Evolutionary conservation across 2,113 vertebrate genomes (phyloP), one percentile per base, ranked within the genome.

Genomic region (Tricholaema leucomelas): DNA sequence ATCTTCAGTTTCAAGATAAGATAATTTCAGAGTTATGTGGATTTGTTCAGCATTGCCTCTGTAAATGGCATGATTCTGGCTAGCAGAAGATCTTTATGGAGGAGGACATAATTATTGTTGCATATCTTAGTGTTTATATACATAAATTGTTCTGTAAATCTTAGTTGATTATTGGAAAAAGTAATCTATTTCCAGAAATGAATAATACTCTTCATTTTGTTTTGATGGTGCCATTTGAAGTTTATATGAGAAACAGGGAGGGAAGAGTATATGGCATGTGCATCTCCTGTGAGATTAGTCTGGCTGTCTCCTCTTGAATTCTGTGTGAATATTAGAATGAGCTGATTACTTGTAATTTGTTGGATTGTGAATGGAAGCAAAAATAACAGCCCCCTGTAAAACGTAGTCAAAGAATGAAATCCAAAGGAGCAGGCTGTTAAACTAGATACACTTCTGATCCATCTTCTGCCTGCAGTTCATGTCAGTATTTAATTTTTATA

Each of bases 1-100:
- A 7, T 65, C 8, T 60, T 89, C 8, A 4, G 78, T 88, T 46
- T 66, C 5, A n/a, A 16, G 8, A 36, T 12, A 50, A 63, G 54
- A 5, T 24, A 36, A 63, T 13, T 66, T 48, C 27, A 55, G n/a
- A 20, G 74, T 71, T 10, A 10, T 0, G 0, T 61, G 44, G 4
- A 11, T 61, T 94, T 85, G 8, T 76, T 66, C 10, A 58, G 27
- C 5, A 10, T 36, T 55, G 31, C 38, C 8, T 81, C 54, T 77
- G 12, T 54, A 38, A 71, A 23, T n/a, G 5, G 4, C 2, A 3
- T 16, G 31, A 21, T 63, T 90, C 77, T 46, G 2, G 1, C 11
- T 24, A 8, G 36, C 2, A 7, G 2, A 6, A 2, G 7, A 10
- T 59, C 31, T 55, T 9, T 18, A 31, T 18, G 56, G 33, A 66